These are phyloP conservation scores for Platysternon megacephalum DNA, from an alignment of 2,113 vertebrate species.

Conservation along the genomic window DNA sequence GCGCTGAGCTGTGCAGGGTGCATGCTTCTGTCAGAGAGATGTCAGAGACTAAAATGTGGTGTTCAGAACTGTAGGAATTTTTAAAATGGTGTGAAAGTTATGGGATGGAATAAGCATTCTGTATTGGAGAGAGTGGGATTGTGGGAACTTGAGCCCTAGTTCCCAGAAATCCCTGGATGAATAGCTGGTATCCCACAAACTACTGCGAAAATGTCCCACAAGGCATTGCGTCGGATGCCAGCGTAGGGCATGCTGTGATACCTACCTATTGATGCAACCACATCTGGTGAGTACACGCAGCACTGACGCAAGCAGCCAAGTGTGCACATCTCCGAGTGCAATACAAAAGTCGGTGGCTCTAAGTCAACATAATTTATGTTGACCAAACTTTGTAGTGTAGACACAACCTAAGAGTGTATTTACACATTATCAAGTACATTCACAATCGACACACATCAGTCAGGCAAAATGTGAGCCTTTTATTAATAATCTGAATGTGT, in stretches of 20 bases:
- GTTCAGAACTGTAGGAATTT: not conserved
- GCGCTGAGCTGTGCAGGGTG: not conserved
- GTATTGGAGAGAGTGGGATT: not conserved
- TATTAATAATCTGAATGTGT: not conserved
- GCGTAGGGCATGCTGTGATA: too few relatives aligned
- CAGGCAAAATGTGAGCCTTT: conserved; percentile 26
- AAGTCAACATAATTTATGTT: too few relatives aligned
- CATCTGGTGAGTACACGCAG: too few relatives aligned
- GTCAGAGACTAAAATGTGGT: not conserved
- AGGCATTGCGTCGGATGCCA: not conserved
- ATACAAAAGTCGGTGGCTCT: too few relatives aligned
- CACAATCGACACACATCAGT: not conserved
- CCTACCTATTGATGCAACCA: too few relatives aligned
- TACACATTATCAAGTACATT: not conserved
- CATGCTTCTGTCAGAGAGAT: not conserved
- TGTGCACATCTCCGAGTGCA: too few relatives aligned
- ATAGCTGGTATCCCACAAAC: not conserved
- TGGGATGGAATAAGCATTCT: not conserved
- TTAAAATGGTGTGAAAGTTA: not conserved
- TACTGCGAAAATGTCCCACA: not conserved
- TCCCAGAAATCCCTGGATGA: not conserved
- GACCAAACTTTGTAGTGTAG: too few relatives aligned
- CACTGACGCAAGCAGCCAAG: too few relatives aligned
- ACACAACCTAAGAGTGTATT: not conserved
- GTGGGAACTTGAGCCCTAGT: too few relatives aligned